Base-by-base conservation (phyloP, 2,888 invertebrate genomes). In the Vandiemenella viatica region DNA sequence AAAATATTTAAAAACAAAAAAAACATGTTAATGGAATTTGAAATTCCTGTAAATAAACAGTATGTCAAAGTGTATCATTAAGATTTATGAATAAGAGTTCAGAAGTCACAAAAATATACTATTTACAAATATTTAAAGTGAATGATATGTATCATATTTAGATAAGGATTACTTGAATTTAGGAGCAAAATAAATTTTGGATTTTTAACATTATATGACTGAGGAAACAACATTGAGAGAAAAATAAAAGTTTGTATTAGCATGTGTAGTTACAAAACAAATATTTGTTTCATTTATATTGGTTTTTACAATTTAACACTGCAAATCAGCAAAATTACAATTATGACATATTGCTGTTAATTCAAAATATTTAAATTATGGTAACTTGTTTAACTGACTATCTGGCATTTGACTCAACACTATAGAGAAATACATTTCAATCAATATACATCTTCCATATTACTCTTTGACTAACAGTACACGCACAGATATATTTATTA, bases 1-100 rank as follows among this genome's bases (percentile, higher is more conserved):
- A 23, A 50, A 45, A 46, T 46, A 43, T 40, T 45, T 46, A 50
- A 46, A 46, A 46, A 50, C 50, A 46, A 50, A 50, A 50, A 42
- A 50, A 37, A 37, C 32, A 42, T 46, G 38, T 40, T 38, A 40
- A 42, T 19, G 42, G 20, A 42, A 19, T 20, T 20, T 42, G 20
- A 42, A 42, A 42, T 20, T n/a, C 20, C 42, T 42, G 42, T 42
- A 42, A 42, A 42, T 42, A 42, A 42, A 42, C 38, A 38, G 32
- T 13, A 32, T 32, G n/a, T 32, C n/a, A 32, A n/a, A n/a, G n/a
- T n/a, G n/a, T n/a, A 13, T 42, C 20, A 20, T 42, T 42, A 16
- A 16, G n/a, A 18, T 40, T 42, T 20, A 13, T 42, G 42, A 20
- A 42, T 20, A 42, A 42, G 42, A 21, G 18, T 18, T 42, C n/a